These are phyloP conservation scores for Portunus trituberculatus DNA, from an alignment of 1,140 invertebrate genomes.

Conservation along the genomic window DNA sequence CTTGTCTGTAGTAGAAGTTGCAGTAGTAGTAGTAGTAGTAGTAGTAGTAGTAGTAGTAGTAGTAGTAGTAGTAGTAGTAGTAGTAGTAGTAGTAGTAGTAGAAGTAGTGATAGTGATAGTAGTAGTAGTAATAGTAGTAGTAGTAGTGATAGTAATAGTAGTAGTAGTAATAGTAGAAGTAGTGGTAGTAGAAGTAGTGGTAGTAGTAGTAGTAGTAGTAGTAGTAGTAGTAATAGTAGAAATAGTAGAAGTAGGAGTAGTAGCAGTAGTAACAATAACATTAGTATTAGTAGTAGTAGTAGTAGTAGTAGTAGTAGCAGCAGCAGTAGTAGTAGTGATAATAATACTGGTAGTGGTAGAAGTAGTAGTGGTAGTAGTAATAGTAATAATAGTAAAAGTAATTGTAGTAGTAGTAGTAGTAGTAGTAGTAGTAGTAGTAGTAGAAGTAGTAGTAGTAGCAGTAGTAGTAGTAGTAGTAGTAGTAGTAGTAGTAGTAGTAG, in stretches of 20 bases:
- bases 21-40: too few species aligned
- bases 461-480: too few species aligned
- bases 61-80: neutral
- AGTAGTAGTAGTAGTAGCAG: neutral
- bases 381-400: neutral
- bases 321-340: too few species aligned
- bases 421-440: neutral
- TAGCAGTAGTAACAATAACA: too few species aligned
- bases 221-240: neutral
- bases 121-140: neutral
- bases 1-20: too few species aligned
- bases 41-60: neutral
- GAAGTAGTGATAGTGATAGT: too few species aligned
- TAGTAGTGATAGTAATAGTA: neutral
- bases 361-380: neutral
- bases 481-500: neutral
- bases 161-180: too few species aligned
- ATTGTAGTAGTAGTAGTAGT: too few species aligned
- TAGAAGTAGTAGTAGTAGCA: neutral
- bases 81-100: too few species aligned
- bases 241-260: too few species aligned
- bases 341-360: too few species aligned
- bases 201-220: neutral
- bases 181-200: too few species aligned
- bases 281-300: neutral